These are phyloP conservation scores for Campoletis sonorensis DNA, from an alignment of 1,140 invertebrate species.

Conservation along the genomic window DNA sequence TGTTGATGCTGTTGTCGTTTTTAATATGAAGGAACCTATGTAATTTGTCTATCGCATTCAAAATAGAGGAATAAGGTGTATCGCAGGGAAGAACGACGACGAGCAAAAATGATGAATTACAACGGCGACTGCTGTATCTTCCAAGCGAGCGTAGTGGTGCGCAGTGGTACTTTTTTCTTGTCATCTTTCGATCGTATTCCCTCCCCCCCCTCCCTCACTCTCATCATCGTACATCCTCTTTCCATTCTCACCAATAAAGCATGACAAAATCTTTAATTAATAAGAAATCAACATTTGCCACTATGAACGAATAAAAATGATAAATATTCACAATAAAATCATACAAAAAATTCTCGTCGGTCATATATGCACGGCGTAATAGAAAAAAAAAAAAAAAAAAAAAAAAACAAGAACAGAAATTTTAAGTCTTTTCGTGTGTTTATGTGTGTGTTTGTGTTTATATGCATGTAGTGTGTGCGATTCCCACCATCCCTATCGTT, in stretches of 20 bases:
- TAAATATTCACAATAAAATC: constrained; percentile 72
- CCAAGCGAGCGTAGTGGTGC: too few species aligned
- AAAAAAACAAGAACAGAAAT: neutral
- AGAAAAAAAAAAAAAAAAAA: constrained; percentile 53
- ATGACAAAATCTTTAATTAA: constrained; percentile 67
- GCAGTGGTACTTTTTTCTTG: too few species aligned
- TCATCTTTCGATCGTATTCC: constrained; percentile 9
- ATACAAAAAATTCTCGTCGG: constrained; percentile 47
- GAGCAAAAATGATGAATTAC: too few species aligned
- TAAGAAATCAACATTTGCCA: constrained; percentile 70
- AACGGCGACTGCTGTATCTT: too few species aligned
- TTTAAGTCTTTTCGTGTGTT: neutral
- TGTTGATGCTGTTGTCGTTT: neutral
- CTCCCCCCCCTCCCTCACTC: neutral
- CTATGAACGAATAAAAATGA: constrained; percentile 70
- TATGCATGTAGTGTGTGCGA: neutral
- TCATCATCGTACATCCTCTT: neutral
- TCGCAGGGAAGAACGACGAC: too few species aligned
- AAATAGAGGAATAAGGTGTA: too few species aligned
- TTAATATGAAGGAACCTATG: too few species aligned
- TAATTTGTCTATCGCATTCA: too few species aligned
- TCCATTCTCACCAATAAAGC: constrained; percentile 65
- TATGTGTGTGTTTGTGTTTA: neutral
- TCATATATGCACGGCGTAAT: neutral
- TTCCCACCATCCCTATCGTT: neutral